phyloP scores from a whole-genome alignment of 2,888 invertebrate genomes.

The Maniola hyperantus region DNA sequence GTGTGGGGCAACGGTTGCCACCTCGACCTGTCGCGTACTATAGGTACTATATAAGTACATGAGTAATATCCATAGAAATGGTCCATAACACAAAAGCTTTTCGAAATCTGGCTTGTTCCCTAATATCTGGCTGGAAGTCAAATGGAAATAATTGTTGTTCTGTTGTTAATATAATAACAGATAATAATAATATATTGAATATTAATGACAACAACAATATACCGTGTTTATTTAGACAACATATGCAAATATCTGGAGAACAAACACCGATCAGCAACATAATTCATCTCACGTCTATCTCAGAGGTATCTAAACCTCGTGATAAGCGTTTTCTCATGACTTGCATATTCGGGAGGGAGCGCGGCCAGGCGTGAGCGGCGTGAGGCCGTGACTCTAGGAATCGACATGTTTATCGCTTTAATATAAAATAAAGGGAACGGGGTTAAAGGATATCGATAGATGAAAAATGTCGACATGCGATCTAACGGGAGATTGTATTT shows the following conservation, averaged over 20 bases:
- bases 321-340: slow-evolving; percentile 82
- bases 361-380: slow-evolving; percentile 77
- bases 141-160: too few species aligned
- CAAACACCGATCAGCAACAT: slow-evolving; percentile 66
- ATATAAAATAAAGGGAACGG: slow-evolving; percentile 79
- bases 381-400: slow-evolving; percentile 60
- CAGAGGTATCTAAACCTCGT: slow-evolving; percentile 64
- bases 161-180: too few species aligned
- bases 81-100: too few species aligned
- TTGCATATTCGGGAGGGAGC: slow-evolving; percentile 77
- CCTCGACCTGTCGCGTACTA: too few species aligned
- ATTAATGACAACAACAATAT: slow-evolving; percentile 24
- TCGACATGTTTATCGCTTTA: slow-evolving; percentile 83
- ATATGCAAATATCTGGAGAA: slow-evolving; percentile 44
- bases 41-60: too few species aligned
- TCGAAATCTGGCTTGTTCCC: too few species aligned
- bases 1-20: too few species aligned
- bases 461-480: slow-evolving; percentile 69
- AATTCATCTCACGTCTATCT: slow-evolving; percentile 73
- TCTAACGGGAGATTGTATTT: slow-evolving; percentile 72
- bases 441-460: slow-evolving; percentile 70
- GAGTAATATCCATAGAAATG: too few species aligned
- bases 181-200: too few species aligned
- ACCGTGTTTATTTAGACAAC: slow-evolving; percentile 43
- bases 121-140: too few species aligned